These are phyloP conservation scores for Saccopteryx leptura DNA, from an alignment of 2,113 vertebrate genomes.

Conservation along the genomic window DNA sequence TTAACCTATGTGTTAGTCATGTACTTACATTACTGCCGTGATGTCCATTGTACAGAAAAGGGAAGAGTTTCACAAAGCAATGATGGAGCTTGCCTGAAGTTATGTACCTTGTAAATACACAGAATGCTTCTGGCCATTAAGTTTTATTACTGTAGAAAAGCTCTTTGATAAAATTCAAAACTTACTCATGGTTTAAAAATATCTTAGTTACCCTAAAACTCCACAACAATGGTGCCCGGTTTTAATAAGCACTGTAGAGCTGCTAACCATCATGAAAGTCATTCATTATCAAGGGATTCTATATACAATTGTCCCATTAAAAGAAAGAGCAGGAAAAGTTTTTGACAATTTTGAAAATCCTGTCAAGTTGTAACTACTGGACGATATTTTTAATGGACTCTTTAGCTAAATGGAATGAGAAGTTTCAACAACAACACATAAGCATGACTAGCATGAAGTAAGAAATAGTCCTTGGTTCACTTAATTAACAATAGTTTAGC, in stretches of 20 bases:
- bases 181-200: not conserved
- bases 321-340: not conserved
- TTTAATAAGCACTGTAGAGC: not conserved
- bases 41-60: not conserved
- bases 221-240: not conserved
- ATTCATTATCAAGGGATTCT: not conserved
- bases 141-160: not conserved
- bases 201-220: not conserved
- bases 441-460: rapidly evolving
- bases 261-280: not conserved
- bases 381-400: not conserved
- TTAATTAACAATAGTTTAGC: not conserved
- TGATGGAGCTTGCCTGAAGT: not conserved
- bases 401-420: not conserved
- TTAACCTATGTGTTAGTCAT: not conserved
- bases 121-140: not conserved
- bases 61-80: not conserved
- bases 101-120: not conserved
- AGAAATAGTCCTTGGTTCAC: not conserved
- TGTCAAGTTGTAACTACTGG: not conserved
- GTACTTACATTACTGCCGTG: not conserved
- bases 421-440: not conserved
- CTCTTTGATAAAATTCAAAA: not conserved
- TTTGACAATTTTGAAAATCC: not conserved
- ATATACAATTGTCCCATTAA: not conserved